Evolutionary conservation across 2,113 vertebrate genomes (phyloP).

Genomic region (Corythaixoides concolor): DNA sequence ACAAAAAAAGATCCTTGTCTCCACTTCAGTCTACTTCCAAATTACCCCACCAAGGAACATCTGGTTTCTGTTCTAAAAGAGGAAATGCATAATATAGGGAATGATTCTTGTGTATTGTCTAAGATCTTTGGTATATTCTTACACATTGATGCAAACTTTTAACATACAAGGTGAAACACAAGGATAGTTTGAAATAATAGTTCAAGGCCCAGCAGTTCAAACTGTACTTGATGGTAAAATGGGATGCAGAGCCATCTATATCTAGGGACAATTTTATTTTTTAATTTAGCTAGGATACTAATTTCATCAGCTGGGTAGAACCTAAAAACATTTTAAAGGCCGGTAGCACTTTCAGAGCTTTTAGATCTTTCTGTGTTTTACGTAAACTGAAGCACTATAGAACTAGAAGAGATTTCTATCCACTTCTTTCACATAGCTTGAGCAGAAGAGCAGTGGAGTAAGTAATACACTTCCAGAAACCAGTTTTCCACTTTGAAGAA

Average conservation of each 20-base stretch:
- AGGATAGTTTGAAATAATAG: not conserved
- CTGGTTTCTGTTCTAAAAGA: slow-evolving; percentile 56
- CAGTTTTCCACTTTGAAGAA: not conserved
- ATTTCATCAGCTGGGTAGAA: not conserved
- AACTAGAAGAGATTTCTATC: not conserved
- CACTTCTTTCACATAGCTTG: not conserved
- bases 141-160: not conserved
- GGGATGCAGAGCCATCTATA: not conserved
- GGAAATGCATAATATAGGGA: not conserved
- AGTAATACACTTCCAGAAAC: not conserved
- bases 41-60: slow-evolving; percentile 32
- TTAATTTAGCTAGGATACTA: not conserved
- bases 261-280: not conserved
- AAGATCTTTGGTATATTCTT: not conserved
- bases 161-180: not conserved
- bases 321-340: not conserved
- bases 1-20: slow-evolving; percentile 43
- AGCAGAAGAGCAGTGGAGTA: not conserved
- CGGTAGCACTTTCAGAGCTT: not conserved
- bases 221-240: not conserved
- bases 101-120: not conserved
- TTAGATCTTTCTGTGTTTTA: not conserved
- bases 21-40: not conserved
- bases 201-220: not conserved
- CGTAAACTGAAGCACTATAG: not conserved